Evolutionary conservation across 2,888 invertebrate species (phyloP).

Genomic region (Trissoscelio sp.): DNA sequence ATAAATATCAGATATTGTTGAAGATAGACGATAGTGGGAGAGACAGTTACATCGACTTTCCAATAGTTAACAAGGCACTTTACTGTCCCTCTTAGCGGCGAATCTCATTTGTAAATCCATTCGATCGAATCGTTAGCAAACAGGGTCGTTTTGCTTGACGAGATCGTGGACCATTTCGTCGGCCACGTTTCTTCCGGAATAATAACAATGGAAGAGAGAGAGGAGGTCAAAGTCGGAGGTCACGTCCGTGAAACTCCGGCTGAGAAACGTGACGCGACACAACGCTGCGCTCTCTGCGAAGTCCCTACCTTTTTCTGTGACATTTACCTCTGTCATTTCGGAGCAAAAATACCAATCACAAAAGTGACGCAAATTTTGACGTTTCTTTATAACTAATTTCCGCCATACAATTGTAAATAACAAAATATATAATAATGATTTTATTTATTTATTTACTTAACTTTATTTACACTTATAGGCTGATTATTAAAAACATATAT

Average conservation of each 20-base stretch:
- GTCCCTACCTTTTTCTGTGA: conserved; percentile 45
- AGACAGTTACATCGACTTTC: conserved; percentile 66
- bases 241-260: conserved; percentile 72
- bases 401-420: too few species aligned
- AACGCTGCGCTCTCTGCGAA: conserved; percentile 66
- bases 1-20: conserved; percentile 57
- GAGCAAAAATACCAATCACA: conserved; percentile 14
- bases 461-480: too few species aligned
- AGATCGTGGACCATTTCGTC: conserved; percentile 67
- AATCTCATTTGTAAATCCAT: conserved; percentile 67
- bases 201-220: conserved; percentile 69
- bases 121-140: conserved; percentile 65
- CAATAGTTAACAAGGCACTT: conserved; percentile 67
- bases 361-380: conserved; percentile 6
- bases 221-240: conserved; percentile 72
- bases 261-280: conserved; percentile 72
- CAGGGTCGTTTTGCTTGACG: conserved; percentile 64
- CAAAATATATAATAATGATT: too few species aligned
- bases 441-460: too few species aligned
- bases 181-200: conserved; percentile 64
- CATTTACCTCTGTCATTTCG: conserved; percentile 46
- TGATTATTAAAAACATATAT: too few species aligned
- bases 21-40: conserved; percentile 53
- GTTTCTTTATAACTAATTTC: too few species aligned
- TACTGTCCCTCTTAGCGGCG: conserved; percentile 63